Conservation (phyloP, 2,113 vertebrate species). For the Myodes glareolus region DNA sequence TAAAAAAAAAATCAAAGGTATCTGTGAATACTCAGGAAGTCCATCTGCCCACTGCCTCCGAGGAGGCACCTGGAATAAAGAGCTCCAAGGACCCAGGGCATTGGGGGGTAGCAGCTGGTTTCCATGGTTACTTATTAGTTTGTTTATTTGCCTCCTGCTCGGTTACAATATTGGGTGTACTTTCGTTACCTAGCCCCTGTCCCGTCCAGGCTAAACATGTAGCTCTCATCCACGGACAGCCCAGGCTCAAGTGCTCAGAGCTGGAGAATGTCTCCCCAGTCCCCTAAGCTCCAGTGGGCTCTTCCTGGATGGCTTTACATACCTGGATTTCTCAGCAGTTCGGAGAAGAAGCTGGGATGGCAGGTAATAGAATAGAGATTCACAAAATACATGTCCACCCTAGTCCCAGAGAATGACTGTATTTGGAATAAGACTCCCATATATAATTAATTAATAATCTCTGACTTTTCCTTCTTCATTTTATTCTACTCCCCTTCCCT, state of each 20-base stretch:
- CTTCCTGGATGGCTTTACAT: neutral
- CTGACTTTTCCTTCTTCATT: neutral
- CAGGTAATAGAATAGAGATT: rapidly evolving
- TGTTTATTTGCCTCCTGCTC: neutral
- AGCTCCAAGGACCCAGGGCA: neutral
- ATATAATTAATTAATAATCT: neutral
- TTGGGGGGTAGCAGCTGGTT: neutral
- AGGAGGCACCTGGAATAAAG: neutral
- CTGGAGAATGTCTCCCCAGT: rapidly evolving
- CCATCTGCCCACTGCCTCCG: neutral
- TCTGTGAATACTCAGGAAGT: rapidly evolving
- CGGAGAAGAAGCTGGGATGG: rapidly evolving
- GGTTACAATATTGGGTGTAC: neutral
- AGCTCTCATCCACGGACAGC: rapidly evolving
- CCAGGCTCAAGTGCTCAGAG: neutral
- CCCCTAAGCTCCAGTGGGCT: rapidly evolving
- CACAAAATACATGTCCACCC: rapidly evolving
- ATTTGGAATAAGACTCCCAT: neutral
- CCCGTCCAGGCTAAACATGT: rapidly evolving
- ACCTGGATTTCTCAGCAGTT: rapidly evolving
- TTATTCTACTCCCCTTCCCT: neutral
- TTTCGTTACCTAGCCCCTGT: neutral
- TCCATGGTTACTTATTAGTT: neutral
- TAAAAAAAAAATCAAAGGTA: neutral
- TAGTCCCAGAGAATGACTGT: rapidly evolving